Base-by-base conservation (phyloP, 2,797 vertebrate species). In the Alouatta caraya region DNA sequence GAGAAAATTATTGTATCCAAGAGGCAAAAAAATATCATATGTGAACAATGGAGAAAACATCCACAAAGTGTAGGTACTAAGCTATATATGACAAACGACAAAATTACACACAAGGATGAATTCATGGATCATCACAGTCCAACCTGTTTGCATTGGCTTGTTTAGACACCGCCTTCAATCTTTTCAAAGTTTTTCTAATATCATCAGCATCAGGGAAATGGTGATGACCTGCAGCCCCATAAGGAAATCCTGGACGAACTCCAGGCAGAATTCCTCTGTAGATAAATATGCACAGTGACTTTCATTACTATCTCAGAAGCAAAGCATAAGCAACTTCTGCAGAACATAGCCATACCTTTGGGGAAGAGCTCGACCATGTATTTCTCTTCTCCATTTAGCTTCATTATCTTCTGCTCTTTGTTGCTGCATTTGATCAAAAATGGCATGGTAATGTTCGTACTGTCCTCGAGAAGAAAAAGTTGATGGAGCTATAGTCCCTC, bases 181-280 rank as follows among this genome's bases (percentile, higher is more conserved):
- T 99, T 98, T 99, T 99, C 96, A 99, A 98, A 98, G 99, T 99
- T 98, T 98, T 99, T 98, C 98, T 99, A 98, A 99, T 95, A 94
- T 98, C 97, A 97, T 98, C 98, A 93, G 98, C 97, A 98, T 99
- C 98, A 14, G 99, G 97, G 59, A 98, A 97, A 96, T 98, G 97
- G 89, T 98, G 98, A 97, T 93, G 98, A 94, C 94, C 98, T 91
- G 98, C 95, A 30, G 98, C 98, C 64, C 99, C 98, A 64, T 98
- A 99, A 98, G 98, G 98, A 96, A 98, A 97, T 97, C 99, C 99
- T 73, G 99, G 98, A 97, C 98, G 98, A 97, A 98, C 94, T 98
- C 99, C 99, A 98, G 98, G 98, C 96, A 97, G 91, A 97, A 98
- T 97, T 94, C 97, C 98, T 98, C 98, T 99, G 98, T 55, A 98